phyloP scores from a whole-genome alignment of 2,888 invertebrate species.

The Folsomia candida region DNA sequence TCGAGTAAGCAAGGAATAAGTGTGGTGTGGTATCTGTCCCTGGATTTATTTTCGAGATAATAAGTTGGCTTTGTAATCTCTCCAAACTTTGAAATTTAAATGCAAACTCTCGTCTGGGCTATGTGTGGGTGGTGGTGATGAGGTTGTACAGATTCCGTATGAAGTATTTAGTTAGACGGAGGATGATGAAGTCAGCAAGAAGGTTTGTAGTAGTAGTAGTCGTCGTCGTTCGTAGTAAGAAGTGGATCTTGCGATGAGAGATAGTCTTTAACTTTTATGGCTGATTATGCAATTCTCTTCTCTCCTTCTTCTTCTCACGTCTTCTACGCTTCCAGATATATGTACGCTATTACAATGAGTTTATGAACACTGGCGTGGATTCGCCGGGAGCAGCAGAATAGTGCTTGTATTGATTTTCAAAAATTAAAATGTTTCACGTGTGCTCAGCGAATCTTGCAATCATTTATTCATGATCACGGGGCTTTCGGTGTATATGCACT shows the following conservation, averaged over 20 bases:
- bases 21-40: neutral
- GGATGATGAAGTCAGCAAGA: no score
- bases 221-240: neutral
- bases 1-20: neutral
- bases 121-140: neutral
- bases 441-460: neutral
- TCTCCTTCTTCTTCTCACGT: neutral
- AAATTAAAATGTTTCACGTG: conserved; percentile 2
- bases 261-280: neutral
- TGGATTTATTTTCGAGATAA: conserved; percentile 5
- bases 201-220: neutral
- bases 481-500: neutral
- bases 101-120: neutral
- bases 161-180: neutral
- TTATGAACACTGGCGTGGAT: conserved; percentile 5
- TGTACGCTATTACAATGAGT: neutral
- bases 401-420: neutral
- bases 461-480: conserved; percentile 16
- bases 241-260: neutral
- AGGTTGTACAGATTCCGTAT: neutral
- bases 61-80: conserved; percentile 3
- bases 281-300: conserved; percentile 12
- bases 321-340: neutral
- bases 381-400: neutral
- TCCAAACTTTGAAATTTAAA: neutral